Base-by-base conservation (phyloP, 2,113 vertebrate species). In the Toxotes chatareus region DNA sequence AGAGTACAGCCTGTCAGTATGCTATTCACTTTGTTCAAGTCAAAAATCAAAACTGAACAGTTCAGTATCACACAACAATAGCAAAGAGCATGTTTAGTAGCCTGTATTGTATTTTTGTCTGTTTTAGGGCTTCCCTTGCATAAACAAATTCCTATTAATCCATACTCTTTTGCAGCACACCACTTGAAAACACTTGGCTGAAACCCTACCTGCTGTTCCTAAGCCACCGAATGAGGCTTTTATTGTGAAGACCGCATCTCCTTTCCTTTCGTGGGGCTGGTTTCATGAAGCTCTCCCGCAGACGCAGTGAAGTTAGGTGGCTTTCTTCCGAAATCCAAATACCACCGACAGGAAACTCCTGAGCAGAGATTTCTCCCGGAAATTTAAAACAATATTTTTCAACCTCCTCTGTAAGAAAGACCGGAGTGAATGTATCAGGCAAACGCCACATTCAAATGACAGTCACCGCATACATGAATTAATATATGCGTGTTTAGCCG, bases 291-390 rank as follows among this genome's bases (percentile, higher is more conserved):
- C 38, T 78, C 57, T 80, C 78, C 57, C 21, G 46, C 0, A 31
- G 66, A 55, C 38, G 53, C 16, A 44, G 53, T 6, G 59, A 60
- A 49, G 40, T 38, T 44, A 64, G 8, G n/a, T 56, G 57, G 57
- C 19, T 46, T 55, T 69, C 63, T 57, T 36, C 63, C 4, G 46
- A 7, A 5, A 59, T n/a, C 21, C 47, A 36, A 31, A 72, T n/a
- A 60, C 42, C 34, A 27, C 72, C 65, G 27, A 42, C 34, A 46
- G 31, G 23, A 62, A 92, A 82, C 47, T 79, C 79, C 40, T 59
- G 42, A 67, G 69, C 75, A 21, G 71, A 87, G 76, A 88, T 90
- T 91, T 89, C 81, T 89, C 79, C 82, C 78, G 88, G 89, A 93
- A 93, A 91, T 47, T 13, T 23, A n/a, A 23, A 55, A 82, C 40